A percentile compares a stretch with the other conserved stretches of the same genome.
Conservation (phyloP, 2,888 invertebrate genomes). For the Thecocarcelia acutangulata region DNA sequence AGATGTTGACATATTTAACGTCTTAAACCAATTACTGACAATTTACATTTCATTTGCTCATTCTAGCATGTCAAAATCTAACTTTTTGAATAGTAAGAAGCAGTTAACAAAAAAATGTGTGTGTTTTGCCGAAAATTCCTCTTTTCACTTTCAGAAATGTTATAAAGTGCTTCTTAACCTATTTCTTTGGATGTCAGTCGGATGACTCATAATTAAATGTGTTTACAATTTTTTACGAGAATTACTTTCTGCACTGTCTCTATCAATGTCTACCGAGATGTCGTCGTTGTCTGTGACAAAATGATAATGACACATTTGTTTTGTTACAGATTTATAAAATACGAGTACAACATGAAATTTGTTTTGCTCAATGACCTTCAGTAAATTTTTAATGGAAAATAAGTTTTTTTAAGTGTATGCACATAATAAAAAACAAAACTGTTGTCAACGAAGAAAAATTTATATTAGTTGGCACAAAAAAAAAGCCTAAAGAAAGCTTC, state of each 20-base stretch:
- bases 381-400: slow-evolving; percentile 36
- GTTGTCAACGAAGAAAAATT: too few relatives aligned
- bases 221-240: not conserved
- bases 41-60: too few relatives aligned
- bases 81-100: too few relatives aligned
- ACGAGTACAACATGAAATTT: slow-evolving; percentile 6
- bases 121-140: too few relatives aligned
- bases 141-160: not conserved
- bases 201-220: slow-evolving; percentile 29
- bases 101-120: too few relatives aligned
- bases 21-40: too few relatives aligned
- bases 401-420: not conserved
- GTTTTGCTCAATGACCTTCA: slow-evolving; percentile 46
- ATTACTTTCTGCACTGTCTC: slow-evolving; percentile 22
- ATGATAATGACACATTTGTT: slow-evolving; percentile 45
- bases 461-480: too few relatives aligned
- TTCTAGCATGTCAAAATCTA: too few relatives aligned
- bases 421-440: too few relatives aligned
- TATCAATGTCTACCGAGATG: slow-evolving; percentile 37
- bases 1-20: too few relatives aligned
- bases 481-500: too few relatives aligned
- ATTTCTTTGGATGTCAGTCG: slow-evolving; percentile 1
- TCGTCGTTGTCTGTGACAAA: slow-evolving; percentile 33
- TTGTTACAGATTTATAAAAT: slow-evolving; percentile 15
- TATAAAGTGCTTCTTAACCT: not conserved